Percentiles rank a stretch among this genome's conserved stretches.
Evolutionary conservation across 2,888 invertebrate species (phyloP).

Genomic region (Apotomis turbidana): DNA sequence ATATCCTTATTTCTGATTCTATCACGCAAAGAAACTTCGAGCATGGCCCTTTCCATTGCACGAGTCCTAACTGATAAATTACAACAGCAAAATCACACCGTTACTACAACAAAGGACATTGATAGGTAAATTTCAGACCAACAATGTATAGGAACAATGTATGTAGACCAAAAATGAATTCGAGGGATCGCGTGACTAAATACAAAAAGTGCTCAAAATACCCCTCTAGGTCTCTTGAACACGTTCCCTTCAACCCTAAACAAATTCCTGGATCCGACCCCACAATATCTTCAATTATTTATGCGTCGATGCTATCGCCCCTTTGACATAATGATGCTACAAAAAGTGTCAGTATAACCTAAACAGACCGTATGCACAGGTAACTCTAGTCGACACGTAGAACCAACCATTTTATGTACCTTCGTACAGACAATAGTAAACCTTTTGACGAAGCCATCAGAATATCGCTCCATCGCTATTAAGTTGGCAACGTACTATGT

Average conservation of each 20-base stretch:
- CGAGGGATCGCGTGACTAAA: too few relatives aligned
- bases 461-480: neutral
- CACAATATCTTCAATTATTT: slow-evolving; percentile 19
- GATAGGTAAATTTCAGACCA: too few relatives aligned
- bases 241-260: neutral
- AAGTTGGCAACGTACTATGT: slow-evolving; percentile 14
- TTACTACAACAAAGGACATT: too few relatives aligned
- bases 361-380: slow-evolving; percentile 57
- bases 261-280: slow-evolving; percentile 11
- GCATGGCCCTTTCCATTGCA: too few relatives aligned
- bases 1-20: too few relatives aligned
- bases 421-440: slow-evolving; percentile 7
- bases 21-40: too few relatives aligned
- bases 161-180: too few relatives aligned
- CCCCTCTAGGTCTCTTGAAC: too few relatives aligned
- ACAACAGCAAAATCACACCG: too few relatives aligned
- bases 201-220: too few relatives aligned
- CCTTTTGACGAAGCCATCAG: neutral
- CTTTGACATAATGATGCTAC: slow-evolving; percentile 24
- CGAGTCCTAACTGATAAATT: too few relatives aligned
- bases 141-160: too few relatives aligned
- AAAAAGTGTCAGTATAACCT: slow-evolving; percentile 43
- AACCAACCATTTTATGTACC: slow-evolving; percentile 35
- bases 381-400: slow-evolving; percentile 56
- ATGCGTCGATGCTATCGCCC: slow-evolving; percentile 5